Base-by-base conservation (phyloP, 2,113 vertebrate genomes). In the Hippocampus zosterae region DNA sequence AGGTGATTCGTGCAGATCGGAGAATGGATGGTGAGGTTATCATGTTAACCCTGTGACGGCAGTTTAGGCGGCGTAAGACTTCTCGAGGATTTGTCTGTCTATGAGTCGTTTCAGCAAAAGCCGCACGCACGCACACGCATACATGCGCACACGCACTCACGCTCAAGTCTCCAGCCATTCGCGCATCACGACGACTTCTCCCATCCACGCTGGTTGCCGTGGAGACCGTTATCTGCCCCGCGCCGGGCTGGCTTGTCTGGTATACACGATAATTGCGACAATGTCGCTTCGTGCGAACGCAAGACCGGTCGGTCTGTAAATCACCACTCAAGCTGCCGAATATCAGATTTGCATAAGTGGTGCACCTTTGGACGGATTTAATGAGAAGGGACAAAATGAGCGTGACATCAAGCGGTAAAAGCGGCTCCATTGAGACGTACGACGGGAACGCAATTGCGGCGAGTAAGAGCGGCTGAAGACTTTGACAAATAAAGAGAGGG, bases 41-140 rank as follows among this genome's bases (percentile, higher is more conserved):
- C 27, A 62, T 59, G 61, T 65, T 79, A 70, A 82, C 74, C 77
- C 66, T 42, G 61, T 76, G 77, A 78, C 77, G 78, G 73, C 8
- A 70, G 75, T 84, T 83, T 77, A 65, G 72, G 77, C 80, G 77
- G 74, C 0, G 25, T 73, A 68, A 79, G 81, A 84, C 79, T 80
- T 86, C 60, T 67, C 65, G 65, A 76, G 72, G 80, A 79, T 79
- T 44, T 72, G 23, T 46, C 27, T 72, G 71, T 82, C 53, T 66
- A 37, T 82, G 84, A 88, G 19, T 88, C 82, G 85, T 78, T 68
- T 41, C 5, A 42, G 50, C 74, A 42, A 75, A 52, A 74, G 10
- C 59, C 44, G 15, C 29, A 70, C 59, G 69, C 48, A 48, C 68
- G 52, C 29, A 33, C 29, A 33, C 29, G 5, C 29, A 33, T 3